Base-by-base conservation (phyloP, 2,888 invertebrate species). In the Leptogaster cylindrica region DNA sequence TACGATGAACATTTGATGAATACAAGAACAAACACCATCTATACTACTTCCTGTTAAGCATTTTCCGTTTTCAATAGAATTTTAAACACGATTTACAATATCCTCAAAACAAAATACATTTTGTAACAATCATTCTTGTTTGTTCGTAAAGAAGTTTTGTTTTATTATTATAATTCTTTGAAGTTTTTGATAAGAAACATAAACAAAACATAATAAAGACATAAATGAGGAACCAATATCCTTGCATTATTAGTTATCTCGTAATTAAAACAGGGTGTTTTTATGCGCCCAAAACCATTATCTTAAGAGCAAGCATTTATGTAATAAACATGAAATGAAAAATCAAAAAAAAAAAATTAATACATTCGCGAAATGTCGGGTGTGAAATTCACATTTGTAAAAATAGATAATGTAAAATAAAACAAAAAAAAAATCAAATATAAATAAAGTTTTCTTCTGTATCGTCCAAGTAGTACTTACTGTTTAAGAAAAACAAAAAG, bases 191-290 rank as follows among this genome's bases (percentile, higher is more conserved):
- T 44, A 36, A 48, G 25, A 50, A 41, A 41, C 50, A 23, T 12
- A n/a, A 51, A 10, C 1, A 6, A 51, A 51, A 41, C 39, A 61
- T 27, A 33, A 7, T 23, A 41, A n/a, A 8, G 14, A 65, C 39
- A 65, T 52, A 61, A 64, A 66, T 52, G 65, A 71, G 71, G 71
- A 71, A 71, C 71, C 71, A 66, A 68, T 68, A 71, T 71, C 71
- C 69, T 71, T 71, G 71, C 71, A 71, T 71, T 69, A 69, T 63
- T 68, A 65, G 33, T 65, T 61, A 61, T 44, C 52, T 28, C 25
- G 27, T 64, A 69, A 68, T 66, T 65, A 65, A 55, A 51, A 31
- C 67, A 55, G 67, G 63, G 36, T 55, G 55, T 52, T 52, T 12
- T n/a, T 23, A 46, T 25, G 39, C 10, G 12, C 33, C 4, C 7